Percentiles rank a stretch among this genome's conserved stretches.
These are phyloP conservation scores for Acropora yongei DNA, from an alignment of 64 coral and sea anemone genomes.

Conservation along the genomic window DNA sequence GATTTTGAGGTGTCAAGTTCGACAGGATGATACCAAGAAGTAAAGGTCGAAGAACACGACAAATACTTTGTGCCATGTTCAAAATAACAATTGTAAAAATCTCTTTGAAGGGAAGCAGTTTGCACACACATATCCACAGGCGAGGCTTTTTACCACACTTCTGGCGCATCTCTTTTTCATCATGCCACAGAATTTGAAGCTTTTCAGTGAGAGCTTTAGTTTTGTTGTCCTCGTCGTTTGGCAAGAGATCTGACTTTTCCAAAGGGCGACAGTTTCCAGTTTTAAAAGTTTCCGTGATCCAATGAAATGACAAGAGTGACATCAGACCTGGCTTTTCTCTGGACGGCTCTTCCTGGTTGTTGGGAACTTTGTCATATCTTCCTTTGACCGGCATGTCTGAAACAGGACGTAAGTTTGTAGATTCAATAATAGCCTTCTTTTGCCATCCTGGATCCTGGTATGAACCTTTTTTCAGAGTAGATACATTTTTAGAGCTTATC, in stretches of 20 bases:
- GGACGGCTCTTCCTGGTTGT: background rate
- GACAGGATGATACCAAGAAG: background rate
- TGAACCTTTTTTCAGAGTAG: too few relatives aligned
- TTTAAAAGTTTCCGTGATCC: constrained; percentile 66
- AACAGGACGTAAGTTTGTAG: background rate
- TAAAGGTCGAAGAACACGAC: background rate
- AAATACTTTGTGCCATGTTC: background rate
- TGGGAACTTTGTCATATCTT: background rate
- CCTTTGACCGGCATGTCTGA: background rate
- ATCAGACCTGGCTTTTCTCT: constrained; percentile 14
- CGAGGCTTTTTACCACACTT: background rate
- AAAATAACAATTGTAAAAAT: background rate
- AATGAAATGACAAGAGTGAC: constrained; percentile 63
- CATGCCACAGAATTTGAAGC: constrained; percentile 19
- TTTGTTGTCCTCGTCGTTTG: background rate
- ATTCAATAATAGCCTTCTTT: too few relatives aligned
- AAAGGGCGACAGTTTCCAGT: constrained; percentile 62
- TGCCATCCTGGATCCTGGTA: too few relatives aligned
- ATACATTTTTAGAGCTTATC: too few relatives aligned
- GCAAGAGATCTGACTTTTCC: constrained; percentile 62
- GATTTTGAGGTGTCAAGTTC: background rate
- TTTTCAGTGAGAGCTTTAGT: background rate
- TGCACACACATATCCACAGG: background rate
- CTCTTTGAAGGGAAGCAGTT: background rate
- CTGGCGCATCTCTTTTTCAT: background rate